phyloP scores from a whole-genome alignment of 1,140 invertebrate species.

The Euborellia annulipes region DNA sequence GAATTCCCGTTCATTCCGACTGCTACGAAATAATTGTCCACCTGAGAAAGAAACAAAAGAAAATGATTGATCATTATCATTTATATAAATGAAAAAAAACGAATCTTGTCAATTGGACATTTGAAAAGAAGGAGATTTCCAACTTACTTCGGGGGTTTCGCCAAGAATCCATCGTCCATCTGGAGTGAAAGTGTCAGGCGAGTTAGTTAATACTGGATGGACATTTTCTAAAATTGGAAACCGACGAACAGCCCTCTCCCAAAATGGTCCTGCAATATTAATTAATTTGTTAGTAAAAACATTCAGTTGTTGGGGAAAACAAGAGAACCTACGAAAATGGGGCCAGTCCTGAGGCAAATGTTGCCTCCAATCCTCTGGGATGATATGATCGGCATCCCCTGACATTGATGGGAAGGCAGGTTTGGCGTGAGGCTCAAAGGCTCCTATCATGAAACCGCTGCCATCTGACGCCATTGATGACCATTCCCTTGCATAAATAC shows the following conservation, averaged over 20 bases:
- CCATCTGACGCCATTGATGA: slow-evolving; percentile 19
- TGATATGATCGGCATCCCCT: slow-evolving; percentile 16
- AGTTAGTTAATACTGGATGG: slow-evolving; percentile 41
- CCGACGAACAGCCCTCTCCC: slow-evolving; percentile 45
- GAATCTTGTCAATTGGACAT: no score
- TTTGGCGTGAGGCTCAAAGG: slow-evolving; percentile 47
- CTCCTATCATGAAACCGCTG: slow-evolving; percentile 42
- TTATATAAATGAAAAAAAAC: no score
- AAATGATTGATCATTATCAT: no score
- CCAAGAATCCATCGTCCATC: slow-evolving; percentile 52
- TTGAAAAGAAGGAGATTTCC: no score
- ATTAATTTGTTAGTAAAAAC: slow-evolving; percentile 11
- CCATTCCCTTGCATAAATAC: slow-evolving; percentile 42
- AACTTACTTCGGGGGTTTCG: slow-evolving; percentile 52
- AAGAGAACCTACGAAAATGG: slow-evolving; percentile 40
- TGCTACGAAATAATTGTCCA: slow-evolving; percentile 67
- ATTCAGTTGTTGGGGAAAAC: not conserved
- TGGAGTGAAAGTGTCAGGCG: slow-evolving; percentile 65
- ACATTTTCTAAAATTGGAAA: slow-evolving; percentile 43
- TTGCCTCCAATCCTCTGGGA: slow-evolving; percentile 43
- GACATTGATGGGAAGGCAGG: slow-evolving; percentile 36
- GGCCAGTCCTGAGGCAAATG: slow-evolving; percentile 37
- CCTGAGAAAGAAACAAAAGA: slow-evolving; percentile 17
- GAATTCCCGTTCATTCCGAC: slow-evolving; percentile 50
- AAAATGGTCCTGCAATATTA: slow-evolving; percentile 27